These are phyloP conservation scores for Ganaspis brasiliensis DNA, from an alignment of 2,888 invertebrate species.

Conservation along the genomic window DNA sequence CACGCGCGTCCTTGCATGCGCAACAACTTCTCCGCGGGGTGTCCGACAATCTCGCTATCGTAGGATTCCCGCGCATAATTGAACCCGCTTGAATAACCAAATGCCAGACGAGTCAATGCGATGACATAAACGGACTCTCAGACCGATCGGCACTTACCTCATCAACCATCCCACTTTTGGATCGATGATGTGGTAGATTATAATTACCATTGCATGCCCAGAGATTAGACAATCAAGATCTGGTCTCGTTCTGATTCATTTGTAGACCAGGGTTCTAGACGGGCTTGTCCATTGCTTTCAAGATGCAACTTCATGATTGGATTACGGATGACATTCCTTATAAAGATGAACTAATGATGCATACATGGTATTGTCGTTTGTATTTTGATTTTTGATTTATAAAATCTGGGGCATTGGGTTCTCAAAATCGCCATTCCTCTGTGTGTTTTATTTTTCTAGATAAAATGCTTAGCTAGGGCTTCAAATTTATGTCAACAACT, in stretches of 20 bases:
- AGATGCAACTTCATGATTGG: too few species aligned
- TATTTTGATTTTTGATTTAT: too few species aligned
- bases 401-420: too few species aligned
- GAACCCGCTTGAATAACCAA: conserved; percentile 45
- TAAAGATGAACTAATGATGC: too few species aligned
- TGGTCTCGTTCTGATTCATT: not conserved
- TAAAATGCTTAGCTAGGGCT: too few species aligned
- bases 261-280: not conserved
- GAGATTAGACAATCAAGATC: conserved; percentile 45
- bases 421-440: too few species aligned
- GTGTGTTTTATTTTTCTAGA: too few species aligned
- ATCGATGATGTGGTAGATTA: conserved; percentile 64
- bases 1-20: conserved; percentile 34
- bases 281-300: too few species aligned
- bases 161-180: conserved; percentile 59
- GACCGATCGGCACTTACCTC: conserved; percentile 26
- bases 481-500: too few species aligned
- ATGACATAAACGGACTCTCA: conserved; percentile 38
- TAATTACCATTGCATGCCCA: conserved; percentile 63
- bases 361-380: too few species aligned
- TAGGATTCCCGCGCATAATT: conserved; percentile 17
- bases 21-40: conserved; percentile 15
- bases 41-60: conserved; percentile 20
- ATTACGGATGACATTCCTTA: too few species aligned
- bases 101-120: conserved; percentile 45